Evolutionary conservation across 2,797 vertebrate species (phyloP).

Genomic region (Sebastes minor): DNA sequence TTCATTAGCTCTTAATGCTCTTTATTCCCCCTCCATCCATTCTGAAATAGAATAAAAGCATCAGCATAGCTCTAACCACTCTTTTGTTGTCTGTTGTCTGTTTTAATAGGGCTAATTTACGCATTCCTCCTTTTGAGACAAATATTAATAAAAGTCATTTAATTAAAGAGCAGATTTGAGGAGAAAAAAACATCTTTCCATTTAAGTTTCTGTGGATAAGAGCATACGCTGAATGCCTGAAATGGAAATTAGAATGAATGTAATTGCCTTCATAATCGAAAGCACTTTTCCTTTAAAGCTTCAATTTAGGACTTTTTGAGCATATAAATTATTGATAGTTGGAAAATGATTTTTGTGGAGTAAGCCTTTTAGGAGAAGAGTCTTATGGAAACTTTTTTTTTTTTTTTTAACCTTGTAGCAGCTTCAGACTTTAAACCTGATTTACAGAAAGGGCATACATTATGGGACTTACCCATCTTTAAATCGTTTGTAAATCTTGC

Average conservation of each 20-base stretch:
- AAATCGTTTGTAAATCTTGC: not conserved
- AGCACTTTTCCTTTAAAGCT: constrained; percentile 59
- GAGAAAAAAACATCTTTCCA: not conserved
- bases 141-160: constrained; percentile 22
- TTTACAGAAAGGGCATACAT: not conserved
- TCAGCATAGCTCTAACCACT: not conserved
- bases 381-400: constrained; percentile 23
- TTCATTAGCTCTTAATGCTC: constrained; percentile 39
- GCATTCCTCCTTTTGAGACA: not conserved
- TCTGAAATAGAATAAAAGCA: constrained; percentile 17
- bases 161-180: constrained; percentile 33
- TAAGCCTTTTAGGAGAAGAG: constrained; percentile 46
- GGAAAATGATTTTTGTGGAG: constrained; percentile 42
- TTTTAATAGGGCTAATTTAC: constrained; percentile 13
- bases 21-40: constrained; percentile 10
- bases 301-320: constrained; percentile 55
- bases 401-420: constrained; percentile 1
- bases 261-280: constrained; percentile 64
- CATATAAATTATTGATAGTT: constrained; percentile 66
- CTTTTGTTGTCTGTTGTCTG: not conserved
- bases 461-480: not conserved
- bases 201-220: constrained; percentile 21
- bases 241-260: constrained; percentile 55
- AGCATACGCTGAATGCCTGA: constrained; percentile 38
- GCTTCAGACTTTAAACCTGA: not conserved